Evolutionary conservation across 2,113 vertebrate genomes (phyloP), one percentile per base, ranked within the genome.

Genomic region (Mugil cephalus): DNA sequence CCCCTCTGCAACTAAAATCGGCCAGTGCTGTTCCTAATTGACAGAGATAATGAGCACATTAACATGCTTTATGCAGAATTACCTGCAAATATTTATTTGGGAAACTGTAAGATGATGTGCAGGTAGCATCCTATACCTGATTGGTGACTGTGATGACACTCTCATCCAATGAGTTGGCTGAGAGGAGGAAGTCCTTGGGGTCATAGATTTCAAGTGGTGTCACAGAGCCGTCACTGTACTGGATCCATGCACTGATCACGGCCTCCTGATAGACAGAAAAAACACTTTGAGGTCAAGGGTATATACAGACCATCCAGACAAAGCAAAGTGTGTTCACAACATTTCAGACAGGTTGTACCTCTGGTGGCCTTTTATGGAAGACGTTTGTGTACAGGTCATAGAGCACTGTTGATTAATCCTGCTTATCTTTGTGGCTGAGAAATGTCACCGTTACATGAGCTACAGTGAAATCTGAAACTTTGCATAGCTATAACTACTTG

Each of bases 131-230:
- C 18, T 9, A 5, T 69, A 92, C 91, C 87, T 91, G 89, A 58
- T 94, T 96, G 12, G 91, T 91, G 5, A 97, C 88, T 1, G 97
- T 97, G 68, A 98, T 93, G 34, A 99, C 93, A 67, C 91, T 94
- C 70, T 99, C 96, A 56, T 98, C 96, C 91, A 97, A 35, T 0
- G 98, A 98, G 0, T 94, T 94, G 43, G 96, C 91, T 0, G 94
- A 84, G 0, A 99, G 73, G 0, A 96, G 95, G 80, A 96, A 99
- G 83, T 99, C 98, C 82, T 96, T 96, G 36, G 95, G 89, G 69
- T 98, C 97, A 1, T 99, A 99, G 78, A 99, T 96, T 67, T 98
- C 95, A 2, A 99, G 91, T 0, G 98, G 98, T 0, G 97, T 97
- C 79, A 96, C 95, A 0, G 96, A 95, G 5, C 97, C 96, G 1